phyloP scores from a whole-genome alignment of 2,888 invertebrate species.

The Neoitamus cyanurus region DNA sequence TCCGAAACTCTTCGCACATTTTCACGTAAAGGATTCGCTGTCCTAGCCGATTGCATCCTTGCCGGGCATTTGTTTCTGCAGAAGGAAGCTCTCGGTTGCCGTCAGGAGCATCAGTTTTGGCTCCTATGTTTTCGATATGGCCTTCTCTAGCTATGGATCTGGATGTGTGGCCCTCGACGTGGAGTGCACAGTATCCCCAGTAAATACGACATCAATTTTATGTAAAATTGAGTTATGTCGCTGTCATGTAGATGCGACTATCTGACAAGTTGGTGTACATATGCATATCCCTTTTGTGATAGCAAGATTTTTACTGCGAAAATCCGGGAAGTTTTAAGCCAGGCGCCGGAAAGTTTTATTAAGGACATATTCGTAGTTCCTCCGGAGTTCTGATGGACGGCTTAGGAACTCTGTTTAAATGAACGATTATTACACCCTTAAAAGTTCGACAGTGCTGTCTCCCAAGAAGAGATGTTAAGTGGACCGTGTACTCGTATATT shows the following conservation, averaged over 20 bases:
- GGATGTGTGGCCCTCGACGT: background rate
- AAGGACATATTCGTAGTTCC: conserved; percentile 13
- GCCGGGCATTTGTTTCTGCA: background rate
- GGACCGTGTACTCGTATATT: background rate
- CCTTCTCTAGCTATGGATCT: background rate
- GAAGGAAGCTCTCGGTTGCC: background rate
- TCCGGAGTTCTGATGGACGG: background rate
- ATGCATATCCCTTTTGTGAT: background rate
- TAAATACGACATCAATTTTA: conserved; percentile 45
- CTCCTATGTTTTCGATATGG: background rate
- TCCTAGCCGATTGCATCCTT: background rate
- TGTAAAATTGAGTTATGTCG: conserved; percentile 47
- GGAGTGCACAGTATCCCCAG: conserved; percentile 28
- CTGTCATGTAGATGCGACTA: conserved; percentile 34
- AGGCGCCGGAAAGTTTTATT: conserved; percentile 43
- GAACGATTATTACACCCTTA: conserved; percentile 35
- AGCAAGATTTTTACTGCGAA: conserved; percentile 32
- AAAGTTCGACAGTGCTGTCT: conserved; percentile 13
- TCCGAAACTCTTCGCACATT: conserved; percentile 27
- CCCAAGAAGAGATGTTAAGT: background rate
- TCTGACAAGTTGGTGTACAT: conserved; percentile 38
- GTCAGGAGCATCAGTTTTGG: conserved; percentile 31
- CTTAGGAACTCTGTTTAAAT: background rate
- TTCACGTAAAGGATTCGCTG: conserved; percentile 1
- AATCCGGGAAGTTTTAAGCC: conserved; percentile 29